Evolutionary conservation across 2,797 vertebrate species (phyloP), one percentile per base, ranked within the genome.

Genomic region (Apodemus agrarius): DNA sequence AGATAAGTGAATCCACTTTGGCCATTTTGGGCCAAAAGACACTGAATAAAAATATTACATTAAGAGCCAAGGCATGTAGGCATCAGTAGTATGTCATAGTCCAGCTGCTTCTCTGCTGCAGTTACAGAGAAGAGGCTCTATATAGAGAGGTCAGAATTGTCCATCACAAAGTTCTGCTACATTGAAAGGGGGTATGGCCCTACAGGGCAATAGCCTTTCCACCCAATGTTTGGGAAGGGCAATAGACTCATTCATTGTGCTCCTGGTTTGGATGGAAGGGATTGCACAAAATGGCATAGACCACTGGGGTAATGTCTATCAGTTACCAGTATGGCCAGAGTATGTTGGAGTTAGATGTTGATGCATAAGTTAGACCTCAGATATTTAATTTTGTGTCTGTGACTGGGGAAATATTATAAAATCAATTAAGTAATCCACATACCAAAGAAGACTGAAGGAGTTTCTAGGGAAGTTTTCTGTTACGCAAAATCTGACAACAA

Each of bases 391-490:
- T 49, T 72, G 4, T 49, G 22, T 57, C 21, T 19, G 82, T 67
- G 31, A 49, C 0, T 46, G 74, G 16, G 79, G 29, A 22, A 88
- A 46, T 31, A 72, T 76, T 43, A 81, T 54, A 91, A 54, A 91
- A 86, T 75, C 29, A 72, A 46, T 34, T 65, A 63, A 12, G 12
- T 69, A 57, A 92, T 52, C 6, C 1, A 93, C 31, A 72, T 76
- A 93, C 10, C 37, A 85, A 63, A 61, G 52, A 12, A 24, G 61
- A 78, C 79, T 89, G 83, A 12, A 67, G 6, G 63, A 82, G 83
- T 94, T 88, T 87, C 78, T 31, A 95, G 49, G 67, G 3, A 92
- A 59, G 13, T 89, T 95, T 94, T 49, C 34, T 67, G 59, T 46
- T 54, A 6, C 22, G 0, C n/a, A 89, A 92, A 83, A 96, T 22